These are phyloP conservation scores for Sylvilagus bachmani DNA, from an alignment of 2,113 vertebrate genomes.

Conservation along the genomic window DNA sequence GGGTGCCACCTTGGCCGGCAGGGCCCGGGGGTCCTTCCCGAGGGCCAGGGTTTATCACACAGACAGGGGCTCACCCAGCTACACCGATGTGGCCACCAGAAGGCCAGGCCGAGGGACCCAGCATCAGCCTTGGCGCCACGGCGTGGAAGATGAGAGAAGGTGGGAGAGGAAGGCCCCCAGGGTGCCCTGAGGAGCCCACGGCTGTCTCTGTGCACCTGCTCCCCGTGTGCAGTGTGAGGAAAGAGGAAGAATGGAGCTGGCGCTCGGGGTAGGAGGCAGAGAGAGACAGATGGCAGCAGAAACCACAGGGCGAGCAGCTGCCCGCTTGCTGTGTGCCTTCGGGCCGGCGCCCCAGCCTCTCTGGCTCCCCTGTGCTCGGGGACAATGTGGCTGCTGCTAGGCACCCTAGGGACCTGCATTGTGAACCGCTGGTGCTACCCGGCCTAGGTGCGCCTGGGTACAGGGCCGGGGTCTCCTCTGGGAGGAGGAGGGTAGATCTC, in stretches of 20 bases:
- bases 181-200: fast-evolving
- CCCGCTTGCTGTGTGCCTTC: neutral
- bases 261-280: neutral
- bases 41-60: fast-evolving
- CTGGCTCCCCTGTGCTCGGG: neutral
- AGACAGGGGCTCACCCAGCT: neutral
- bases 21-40: neutral
- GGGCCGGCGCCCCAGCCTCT: neutral
- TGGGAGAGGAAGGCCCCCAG: neutral
- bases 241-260: neutral
- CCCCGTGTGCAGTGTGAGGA: neutral
- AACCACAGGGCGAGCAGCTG: neutral
- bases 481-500: neutral
- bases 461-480: neutral
- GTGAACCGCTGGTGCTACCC: no score
- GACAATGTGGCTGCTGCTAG: neutral
- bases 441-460: no score
- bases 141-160: neutral
- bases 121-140: neutral
- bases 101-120: neutral
- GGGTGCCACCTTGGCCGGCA: neutral
- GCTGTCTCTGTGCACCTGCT: neutral
- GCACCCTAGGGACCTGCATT: neutral
- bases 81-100: neutral
- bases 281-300: neutral